Evolutionary conservation across 2,888 invertebrate genomes (phyloP), one percentile per base, ranked within the genome.

Genomic region (Lasioglossum zephyrum): DNA sequence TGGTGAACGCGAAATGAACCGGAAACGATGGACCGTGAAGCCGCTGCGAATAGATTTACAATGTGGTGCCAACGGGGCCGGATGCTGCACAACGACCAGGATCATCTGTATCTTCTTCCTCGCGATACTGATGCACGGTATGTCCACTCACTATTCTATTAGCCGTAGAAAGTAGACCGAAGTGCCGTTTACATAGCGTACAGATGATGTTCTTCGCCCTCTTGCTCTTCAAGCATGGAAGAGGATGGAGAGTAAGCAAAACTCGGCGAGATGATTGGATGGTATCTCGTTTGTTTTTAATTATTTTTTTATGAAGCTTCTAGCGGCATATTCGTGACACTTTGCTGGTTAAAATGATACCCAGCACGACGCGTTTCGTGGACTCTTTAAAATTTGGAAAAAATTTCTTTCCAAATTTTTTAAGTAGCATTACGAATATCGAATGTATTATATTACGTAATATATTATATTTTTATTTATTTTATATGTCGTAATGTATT

Each of bases 21-120:
- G 92, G 92, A 92, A 92, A 91, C 90, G 89, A 93, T 93, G 93
- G 90, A 87, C 87, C 81, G 82, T 89, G 87, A 91, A 89, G 87
- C 85, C 89, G 85, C 85, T 86, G 86, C 87, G 87, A 89, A 91
- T 89, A 87, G 88, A 92, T 92, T 92, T 88, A 88, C 91, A 88
- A 87, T 87, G 82, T 80, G 88, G 87, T 81, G 87, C 77, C 76
- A 81, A 82, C 79, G 84, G 87, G 73, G 88, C 91, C 90, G 92
- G 90, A 63, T 82, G 88, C 83, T 72, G 78, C 63, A 84, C 85
- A 69, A 77, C 85, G 47, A 79, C 91, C 91, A 92, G 88, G 85
- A 93, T 94, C 88, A 92, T 93, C 79, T 88, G 81, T 87, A 85
- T 93, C 85, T 89, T 93, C 85, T 87, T 93, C 79, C 90, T 92